Percentiles rank a stretch among this genome's conserved stretches.
phyloP scores from a whole-genome alignment of 1,140 invertebrate species.

The Brachionus sp. region DNA sequence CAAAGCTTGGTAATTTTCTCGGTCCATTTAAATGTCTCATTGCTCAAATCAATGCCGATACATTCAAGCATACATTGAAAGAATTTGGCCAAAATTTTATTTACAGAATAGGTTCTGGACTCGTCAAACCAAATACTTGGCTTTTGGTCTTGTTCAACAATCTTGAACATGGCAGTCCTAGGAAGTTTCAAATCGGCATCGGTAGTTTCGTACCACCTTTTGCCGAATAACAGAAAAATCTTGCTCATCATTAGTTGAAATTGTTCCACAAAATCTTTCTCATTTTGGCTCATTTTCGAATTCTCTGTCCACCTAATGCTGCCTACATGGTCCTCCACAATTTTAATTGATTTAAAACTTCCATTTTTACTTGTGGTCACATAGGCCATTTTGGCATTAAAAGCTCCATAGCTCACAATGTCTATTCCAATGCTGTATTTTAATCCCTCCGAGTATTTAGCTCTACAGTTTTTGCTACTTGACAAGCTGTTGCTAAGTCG shows the following conservation, averaged over 20 bases:
- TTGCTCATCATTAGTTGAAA: conserved; percentile 29
- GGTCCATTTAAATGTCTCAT: neutral
- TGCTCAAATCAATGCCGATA: neutral
- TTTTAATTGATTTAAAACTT: neutral
- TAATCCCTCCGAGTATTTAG: neutral
- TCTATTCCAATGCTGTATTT: conserved; percentile 14
- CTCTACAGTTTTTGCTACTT: neutral
- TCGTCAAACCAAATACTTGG: neutral
- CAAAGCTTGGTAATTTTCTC: neutral
- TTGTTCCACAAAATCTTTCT: neutral
- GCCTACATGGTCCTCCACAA: neutral
- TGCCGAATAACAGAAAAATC: neutral
- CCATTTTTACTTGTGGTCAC: neutral
- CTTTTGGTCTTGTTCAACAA: neutral
- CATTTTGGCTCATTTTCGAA: neutral
- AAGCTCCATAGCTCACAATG: neutral
- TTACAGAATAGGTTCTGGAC: neutral
- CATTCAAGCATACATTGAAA: neutral
- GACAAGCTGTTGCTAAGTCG: neutral
- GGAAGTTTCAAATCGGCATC: neutral
- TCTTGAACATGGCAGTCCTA: neutral
- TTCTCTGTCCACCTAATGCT: neutral
- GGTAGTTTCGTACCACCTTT: conserved; percentile 8
- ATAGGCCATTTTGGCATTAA: neutral
- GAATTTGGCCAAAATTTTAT: neutral